Conservation (phyloP, 2,797 vertebrate species). For the Fratercula arctica region DNA sequence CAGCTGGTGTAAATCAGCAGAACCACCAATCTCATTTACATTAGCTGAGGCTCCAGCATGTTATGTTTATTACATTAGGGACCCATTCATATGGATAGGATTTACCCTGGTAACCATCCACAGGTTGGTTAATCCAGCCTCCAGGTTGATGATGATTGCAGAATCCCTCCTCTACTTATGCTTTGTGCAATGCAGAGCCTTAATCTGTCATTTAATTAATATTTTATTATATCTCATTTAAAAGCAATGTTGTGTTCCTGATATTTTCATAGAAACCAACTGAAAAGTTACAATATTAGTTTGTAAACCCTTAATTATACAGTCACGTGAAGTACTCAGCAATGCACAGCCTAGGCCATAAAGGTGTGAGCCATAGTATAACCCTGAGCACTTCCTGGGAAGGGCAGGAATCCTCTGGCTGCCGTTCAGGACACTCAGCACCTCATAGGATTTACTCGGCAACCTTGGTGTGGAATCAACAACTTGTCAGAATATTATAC, state of each 20-base stretch:
- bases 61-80: constrained; percentile 46
- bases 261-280: neutral
- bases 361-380: neutral
- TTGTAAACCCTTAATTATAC: neutral
- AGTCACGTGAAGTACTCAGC: neutral
- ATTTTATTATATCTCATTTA: neutral
- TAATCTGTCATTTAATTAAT: neutral
- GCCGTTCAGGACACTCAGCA: neutral
- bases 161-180: neutral
- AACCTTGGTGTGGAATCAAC: neutral
- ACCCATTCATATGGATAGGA: constrained; percentile 28
- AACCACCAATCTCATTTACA: constrained; percentile 58
- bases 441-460: neutral
- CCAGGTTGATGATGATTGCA: neutral
- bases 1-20: constrained; percentile 64
- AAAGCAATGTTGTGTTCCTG: neutral
- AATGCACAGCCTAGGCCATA: neutral
- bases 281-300: neutral
- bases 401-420: neutral
- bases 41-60: constrained; percentile 25
- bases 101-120: constrained; percentile 1
- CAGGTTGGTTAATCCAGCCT: constrained; percentile 8
- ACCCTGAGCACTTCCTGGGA: neutral
- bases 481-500: neutral
- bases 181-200: neutral